Percentiles rank a stretch among this genome's conserved stretches.
These are phyloP conservation scores for Halictus quadricinctus DNA, from an alignment of 2,888 invertebrate species.

Conservation along the genomic window DNA sequence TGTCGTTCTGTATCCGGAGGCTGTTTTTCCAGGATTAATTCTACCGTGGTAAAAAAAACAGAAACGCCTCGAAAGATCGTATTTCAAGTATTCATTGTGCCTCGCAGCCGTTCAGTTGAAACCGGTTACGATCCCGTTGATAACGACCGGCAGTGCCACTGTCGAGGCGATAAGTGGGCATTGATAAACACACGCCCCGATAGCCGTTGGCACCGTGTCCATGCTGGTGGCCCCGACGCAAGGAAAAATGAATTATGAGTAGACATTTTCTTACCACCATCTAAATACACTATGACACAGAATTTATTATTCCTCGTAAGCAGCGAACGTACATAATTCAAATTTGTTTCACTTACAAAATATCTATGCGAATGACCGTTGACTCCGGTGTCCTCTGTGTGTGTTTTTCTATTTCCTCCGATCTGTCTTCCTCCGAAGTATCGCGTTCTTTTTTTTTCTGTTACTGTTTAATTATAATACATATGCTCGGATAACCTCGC, in stretches of 20 bases:
- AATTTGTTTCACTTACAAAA: conserved; percentile 78
- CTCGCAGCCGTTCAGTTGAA: not conserved
- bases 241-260: conserved; percentile 28
- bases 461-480: conserved; percentile 70
- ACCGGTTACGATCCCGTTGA: not conserved
- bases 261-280: conserved; percentile 15
- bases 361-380: conserved; percentile 71
- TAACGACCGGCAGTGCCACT: conserved; percentile 21
- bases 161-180: conserved; percentile 54
- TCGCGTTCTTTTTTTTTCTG: conserved; percentile 13
- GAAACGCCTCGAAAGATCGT: not conserved
- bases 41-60: not conserved
- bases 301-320: conserved; percentile 80
- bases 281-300: conserved; percentile 76
- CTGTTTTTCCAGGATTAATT: not conserved
- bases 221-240: not conserved
- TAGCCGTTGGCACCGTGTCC: not conserved
- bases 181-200: not conserved
- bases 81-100: not conserved
- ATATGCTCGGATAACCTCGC: conserved; percentile 68
- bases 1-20: not conserved
- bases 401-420: conserved; percentile 37
- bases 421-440: conserved; percentile 48
- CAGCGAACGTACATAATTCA: conserved; percentile 78
- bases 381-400: conserved; percentile 25